Base-by-base conservation (phyloP, 2,888 invertebrate genomes). In the Thecocarcelia acutangulata region DNA sequence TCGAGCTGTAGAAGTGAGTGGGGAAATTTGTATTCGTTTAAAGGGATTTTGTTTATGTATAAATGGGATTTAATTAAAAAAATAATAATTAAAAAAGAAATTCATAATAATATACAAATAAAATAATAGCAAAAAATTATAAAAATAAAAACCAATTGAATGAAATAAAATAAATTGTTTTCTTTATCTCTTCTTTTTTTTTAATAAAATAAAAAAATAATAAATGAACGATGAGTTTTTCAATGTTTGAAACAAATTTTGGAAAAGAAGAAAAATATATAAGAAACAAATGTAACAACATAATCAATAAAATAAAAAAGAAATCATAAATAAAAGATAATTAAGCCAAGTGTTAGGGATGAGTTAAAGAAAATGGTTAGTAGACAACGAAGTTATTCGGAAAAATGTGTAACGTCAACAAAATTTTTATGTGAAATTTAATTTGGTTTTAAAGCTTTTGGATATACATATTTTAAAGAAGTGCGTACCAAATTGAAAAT, bases 1-100 rank as follows among this genome's bases (percentile, higher is more conserved):
- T 99, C 98, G 95, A 98, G 97, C 98, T 98, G 96, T 95, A 88
- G 85, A 88, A 70, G 61, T 72, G 80, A 76, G 80, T 86, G 84
- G 86, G 84, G 82, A 79, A 84, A 84, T 84, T 82, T 84, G 61
- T 73, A 54, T 74, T 63, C 13, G 83, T 80, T 81, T 74, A 73
- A 80, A 64, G 76, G 81, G 69, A 69, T 61, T 75, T 83, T 79
- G 79, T 46, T 15, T 56, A 42, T 78, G 13, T 66, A 72, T 69
- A 80, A 64, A 79, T 68, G 78, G 72, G 82, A 81, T 84, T 85
- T 84, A 86, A 84, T 78, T 85, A 86, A 85, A 85, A n/a, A 83
- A 85, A 83, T 83, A 83, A 83, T 82, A 74, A 33, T 33, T 33
- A 33, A 33, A 33, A 83, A 83, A 81, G 77, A 86, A 84, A 82